Evolutionary conservation across 2,797 vertebrate species (phyloP), one percentile per base, ranked within the genome.

Genomic region (Kryptopterus vitreolus): DNA sequence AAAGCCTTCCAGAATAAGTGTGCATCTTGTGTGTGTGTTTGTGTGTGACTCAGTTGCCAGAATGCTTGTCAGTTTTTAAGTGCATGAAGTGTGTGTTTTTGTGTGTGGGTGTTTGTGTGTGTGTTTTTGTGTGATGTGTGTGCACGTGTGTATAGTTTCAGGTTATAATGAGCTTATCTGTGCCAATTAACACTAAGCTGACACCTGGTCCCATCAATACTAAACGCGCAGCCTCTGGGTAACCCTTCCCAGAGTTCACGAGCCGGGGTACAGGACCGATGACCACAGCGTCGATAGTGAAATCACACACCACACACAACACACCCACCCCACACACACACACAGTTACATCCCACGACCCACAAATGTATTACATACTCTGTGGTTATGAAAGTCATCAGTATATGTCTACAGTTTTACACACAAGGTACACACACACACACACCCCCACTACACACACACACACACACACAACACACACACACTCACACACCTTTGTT

Each of bases 131-230:
- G 38, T 7, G 38, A 43, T 43, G 10, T 43, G 6, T 43, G 35
- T 38, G 35, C 7, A 7, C 7, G 35, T 38, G 35, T 38, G 35
- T 38, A 7, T 38, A n/a, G n/a, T n/a, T 38, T 79, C 15, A 52
- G 15, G 46, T 73, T 75, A 77, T 66, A 81, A 73, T 43, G 53
- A 33, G 68, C 57, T 65, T 80, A 48, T 76, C 77, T 66, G 26
- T 78, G 82, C 75, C 82, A 82, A 77, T 80, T 68, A 62, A 80
- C 78, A 81, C 22, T 38, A 69, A n/a, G 38, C 66, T 78, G 69
- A 83, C 76, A 65, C 35, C 50, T 65, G n/a, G n/a, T n/a, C 72
- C 78, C 68, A 77, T 84, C 81, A 84, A 81, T 85, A 87, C 81
- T 77, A 82, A n/a, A n/a, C n/a, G n/a, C n/a, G n/a, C 73, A 83